These are phyloP conservation scores for Siniperca chuatsi DNA, from an alignment of 2,113 vertebrate species.

Conservation along the genomic window DNA sequence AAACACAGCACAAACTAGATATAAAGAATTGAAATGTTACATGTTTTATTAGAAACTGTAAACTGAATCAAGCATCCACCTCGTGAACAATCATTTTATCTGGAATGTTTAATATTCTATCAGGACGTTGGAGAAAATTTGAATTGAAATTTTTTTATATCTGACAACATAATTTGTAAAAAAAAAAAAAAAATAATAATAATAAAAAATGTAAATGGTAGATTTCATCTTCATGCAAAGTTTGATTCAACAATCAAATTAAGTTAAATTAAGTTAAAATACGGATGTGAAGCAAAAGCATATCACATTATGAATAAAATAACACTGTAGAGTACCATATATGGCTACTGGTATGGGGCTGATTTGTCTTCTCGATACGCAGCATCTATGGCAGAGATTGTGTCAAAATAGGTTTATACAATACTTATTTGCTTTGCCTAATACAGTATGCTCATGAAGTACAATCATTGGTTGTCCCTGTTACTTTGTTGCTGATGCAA, in stretches of 20 bases:
- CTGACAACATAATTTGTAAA: slow-evolving; percentile 14
- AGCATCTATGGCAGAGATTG: slow-evolving; percentile 1
- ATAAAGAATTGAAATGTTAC: slow-evolving; percentile 59
- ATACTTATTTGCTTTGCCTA: background rate
- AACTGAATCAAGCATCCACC: slow-evolving; percentile 68
- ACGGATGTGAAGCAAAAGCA: slow-evolving; percentile 49
- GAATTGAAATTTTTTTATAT: slow-evolving; percentile 40
- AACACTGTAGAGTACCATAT: slow-evolving; percentile 27
- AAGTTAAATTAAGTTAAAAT: slow-evolving; percentile 32
- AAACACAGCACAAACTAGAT: slow-evolving; percentile 32
- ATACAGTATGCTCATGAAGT: slow-evolving; percentile 9
- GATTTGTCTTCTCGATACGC: slow-evolving; percentile 28
- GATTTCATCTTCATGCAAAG: slow-evolving; percentile 66
- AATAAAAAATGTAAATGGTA: slow-evolving; percentile 9
- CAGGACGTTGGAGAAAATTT: slow-evolving; percentile 42
- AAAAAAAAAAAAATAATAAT: background rate
- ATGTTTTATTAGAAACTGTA: slow-evolving; percentile 78
- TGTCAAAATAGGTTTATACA: background rate
- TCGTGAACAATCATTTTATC: slow-evolving; percentile 73
- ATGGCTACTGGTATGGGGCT: slow-evolving; percentile 66
- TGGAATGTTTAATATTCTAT: slow-evolving; percentile 66
- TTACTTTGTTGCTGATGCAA: slow-evolving; percentile 4
- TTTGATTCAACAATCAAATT: slow-evolving; percentile 43
- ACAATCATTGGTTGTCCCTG: slow-evolving; percentile 37
- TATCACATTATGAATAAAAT: slow-evolving; percentile 22